phyloP scores from a whole-genome alignment of 2,888 invertebrate species.

The Norana najaformis region DNA sequence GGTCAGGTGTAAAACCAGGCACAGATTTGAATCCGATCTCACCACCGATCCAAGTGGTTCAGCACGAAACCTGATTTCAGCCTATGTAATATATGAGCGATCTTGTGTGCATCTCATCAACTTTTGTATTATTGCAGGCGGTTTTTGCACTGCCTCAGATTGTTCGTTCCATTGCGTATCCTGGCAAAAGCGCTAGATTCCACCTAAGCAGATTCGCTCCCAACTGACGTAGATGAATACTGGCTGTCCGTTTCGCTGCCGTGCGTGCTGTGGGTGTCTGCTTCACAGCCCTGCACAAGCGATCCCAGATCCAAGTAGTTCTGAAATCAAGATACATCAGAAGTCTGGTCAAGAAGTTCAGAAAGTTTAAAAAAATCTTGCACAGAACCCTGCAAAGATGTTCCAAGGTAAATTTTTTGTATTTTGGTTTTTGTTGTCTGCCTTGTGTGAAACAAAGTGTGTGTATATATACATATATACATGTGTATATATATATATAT shows the following conservation, averaged over 20 bases:
- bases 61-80: neutral
- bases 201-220: conserved; percentile 33
- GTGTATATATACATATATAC: too few species aligned
- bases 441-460: too few species aligned
- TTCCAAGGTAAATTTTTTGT: neutral
- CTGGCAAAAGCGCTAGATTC: neutral
- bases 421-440: too few species aligned
- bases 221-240: conserved; percentile 58
- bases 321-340: conserved; percentile 57
- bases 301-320: conserved; percentile 80
- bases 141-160: neutral
- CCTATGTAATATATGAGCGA: neutral
- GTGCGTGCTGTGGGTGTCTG: conserved; percentile 51
- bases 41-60: neutral
- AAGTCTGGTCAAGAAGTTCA: neutral
- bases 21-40: neutral
- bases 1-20: neutral
- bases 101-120: neutral
- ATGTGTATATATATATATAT: too few species aligned
- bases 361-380: neutral
- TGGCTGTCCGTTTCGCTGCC: conserved; percentile 48
- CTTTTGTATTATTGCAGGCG: neutral
- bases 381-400: neutral
- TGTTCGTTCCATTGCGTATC: neutral
- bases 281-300: conserved; percentile 66